Evolutionary conservation across 37 sponge, comb jelly and placozoan species (phyloP).

Genomic region (Halichondria panicea): DNA sequence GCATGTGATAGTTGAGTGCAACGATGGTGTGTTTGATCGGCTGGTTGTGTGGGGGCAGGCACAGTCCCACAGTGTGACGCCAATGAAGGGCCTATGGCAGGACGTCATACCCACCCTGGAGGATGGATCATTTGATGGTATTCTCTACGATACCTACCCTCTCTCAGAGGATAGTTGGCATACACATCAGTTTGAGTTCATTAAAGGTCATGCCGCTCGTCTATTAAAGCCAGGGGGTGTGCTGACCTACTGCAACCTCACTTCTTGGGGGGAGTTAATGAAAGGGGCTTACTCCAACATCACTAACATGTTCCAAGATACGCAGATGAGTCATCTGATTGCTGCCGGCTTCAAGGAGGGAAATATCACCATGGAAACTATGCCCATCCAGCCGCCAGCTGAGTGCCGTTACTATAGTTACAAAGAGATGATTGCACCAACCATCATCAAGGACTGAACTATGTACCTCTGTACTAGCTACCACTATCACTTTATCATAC

Average conservation of each 20-base stretch:
- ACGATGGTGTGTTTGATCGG: slow-evolving; percentile 57
- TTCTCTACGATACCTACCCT: slow-evolving; percentile 76
- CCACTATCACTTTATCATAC: no score
- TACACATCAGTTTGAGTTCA: slow-evolving; percentile 76
- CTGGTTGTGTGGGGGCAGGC: slow-evolving; percentile 44
- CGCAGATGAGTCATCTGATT: slow-evolving; percentile 40
- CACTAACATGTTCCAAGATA: slow-evolving; percentile 58
- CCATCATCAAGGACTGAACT: slow-evolving; percentile 29
- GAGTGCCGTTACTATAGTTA: slow-evolving; percentile 58
- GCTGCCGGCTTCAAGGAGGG: slow-evolving; percentile 50
- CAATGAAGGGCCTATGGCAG: slow-evolving; percentile 70
- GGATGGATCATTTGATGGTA: slow-evolving; percentile 60
- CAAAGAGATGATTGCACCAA: slow-evolving; percentile 57
- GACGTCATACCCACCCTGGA: slow-evolving; percentile 54
- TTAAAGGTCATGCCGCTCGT: slow-evolving; percentile 42
- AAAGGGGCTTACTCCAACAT: slow-evolving; percentile 49
- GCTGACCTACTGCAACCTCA: slow-evolving; percentile 72
- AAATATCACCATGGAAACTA: slow-evolving; percentile 37
- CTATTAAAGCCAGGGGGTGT: slow-evolving; percentile 67
- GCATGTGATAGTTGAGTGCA: slow-evolving; percentile 70
- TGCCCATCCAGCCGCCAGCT: slow-evolving; percentile 48
- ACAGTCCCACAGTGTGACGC: slow-evolving; percentile 31
- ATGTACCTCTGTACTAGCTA: background rate
- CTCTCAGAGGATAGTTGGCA: slow-evolving; percentile 67
- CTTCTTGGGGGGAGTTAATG: slow-evolving; percentile 64